Percentiles rank a stretch among this genome's conserved stretches.
These are phyloP conservation scores for Oxyteleia sp. DNA, from an alignment of 2,888 invertebrate genomes.

Conservation along the genomic window DNA sequence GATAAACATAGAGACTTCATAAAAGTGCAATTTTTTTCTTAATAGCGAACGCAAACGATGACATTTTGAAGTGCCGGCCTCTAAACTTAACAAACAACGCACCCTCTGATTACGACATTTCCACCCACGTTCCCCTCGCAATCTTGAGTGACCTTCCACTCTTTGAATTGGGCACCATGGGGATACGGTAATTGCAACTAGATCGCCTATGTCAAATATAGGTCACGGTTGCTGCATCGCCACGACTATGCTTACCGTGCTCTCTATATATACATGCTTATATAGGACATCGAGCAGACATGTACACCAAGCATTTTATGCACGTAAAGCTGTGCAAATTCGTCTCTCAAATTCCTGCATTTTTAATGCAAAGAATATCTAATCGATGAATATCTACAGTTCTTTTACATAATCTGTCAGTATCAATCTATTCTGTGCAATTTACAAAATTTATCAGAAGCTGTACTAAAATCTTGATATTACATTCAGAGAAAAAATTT, in stretches of 20 bases:
- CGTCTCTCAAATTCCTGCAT: background rate
- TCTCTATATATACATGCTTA: constrained; percentile 50
- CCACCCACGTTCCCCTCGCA: constrained; percentile 36
- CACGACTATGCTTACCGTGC: constrained; percentile 22
- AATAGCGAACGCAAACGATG: constrained; percentile 4
- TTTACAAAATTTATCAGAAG: too few relatives aligned
- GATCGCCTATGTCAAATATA: constrained; percentile 75
- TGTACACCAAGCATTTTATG: constrained; percentile 21
- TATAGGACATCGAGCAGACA: constrained; percentile 23
- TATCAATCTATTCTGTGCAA: too few relatives aligned
- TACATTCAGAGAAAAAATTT: too few relatives aligned
- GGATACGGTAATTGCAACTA: constrained; percentile 67
- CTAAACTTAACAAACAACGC: constrained; percentile 45
- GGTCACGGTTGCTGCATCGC: constrained; percentile 78
- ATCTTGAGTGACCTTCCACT: constrained; percentile 47
- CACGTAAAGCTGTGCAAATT: background rate
- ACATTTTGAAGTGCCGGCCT: constrained; percentile 35
- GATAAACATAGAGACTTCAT: background rate
- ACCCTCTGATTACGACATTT: constrained; percentile 56
- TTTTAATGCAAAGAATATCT: background rate
- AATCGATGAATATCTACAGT: background rate
- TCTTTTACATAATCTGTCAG: too few relatives aligned
- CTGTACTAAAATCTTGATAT: too few relatives aligned
- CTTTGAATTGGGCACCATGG: constrained; percentile 50
- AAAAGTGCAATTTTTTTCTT: constrained; percentile 1